Evolutionary conservation across 2,888 invertebrate species (phyloP).

Genomic region (Prosopocoilus inquinatus): DNA sequence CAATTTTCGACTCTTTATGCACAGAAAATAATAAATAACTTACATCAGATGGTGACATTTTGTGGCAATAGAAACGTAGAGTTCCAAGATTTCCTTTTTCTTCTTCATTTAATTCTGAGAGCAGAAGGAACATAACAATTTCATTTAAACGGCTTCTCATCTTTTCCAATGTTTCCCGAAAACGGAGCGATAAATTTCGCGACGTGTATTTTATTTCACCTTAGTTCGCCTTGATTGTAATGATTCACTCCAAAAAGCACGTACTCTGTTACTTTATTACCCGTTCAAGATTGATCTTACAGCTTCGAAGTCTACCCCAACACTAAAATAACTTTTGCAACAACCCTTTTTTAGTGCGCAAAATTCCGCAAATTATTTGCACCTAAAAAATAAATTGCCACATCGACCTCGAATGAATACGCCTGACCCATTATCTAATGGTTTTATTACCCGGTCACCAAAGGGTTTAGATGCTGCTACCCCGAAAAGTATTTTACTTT

Average conservation of each 20-base stretch:
- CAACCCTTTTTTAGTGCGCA: not conserved
- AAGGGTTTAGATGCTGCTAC: constrained; percentile 36
- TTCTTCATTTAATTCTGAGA: constrained; percentile 20
- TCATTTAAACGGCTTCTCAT: constrained; percentile 10
- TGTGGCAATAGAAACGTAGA: too few species aligned
- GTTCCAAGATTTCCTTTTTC: constrained; percentile 14
- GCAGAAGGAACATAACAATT: constrained; percentile 17
- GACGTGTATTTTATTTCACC: too few species aligned
- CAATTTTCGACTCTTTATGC: too few species aligned
- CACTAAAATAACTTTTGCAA: not conserved
- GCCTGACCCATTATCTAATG: constrained; percentile 31
- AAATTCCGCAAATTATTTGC: constrained; percentile 16
- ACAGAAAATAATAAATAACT: too few species aligned
- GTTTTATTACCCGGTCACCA: constrained; percentile 36
- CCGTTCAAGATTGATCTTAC: too few species aligned
- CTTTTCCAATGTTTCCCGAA: not conserved
- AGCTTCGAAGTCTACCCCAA: too few species aligned
- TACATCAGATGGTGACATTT: too few species aligned
- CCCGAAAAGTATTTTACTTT: constrained; percentile 28
- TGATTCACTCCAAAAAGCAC: too few species aligned
- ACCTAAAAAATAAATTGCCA: constrained; percentile 35
- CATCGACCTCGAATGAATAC: constrained; percentile 37
- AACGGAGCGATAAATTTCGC: not conserved
- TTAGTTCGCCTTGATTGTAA: too few species aligned
- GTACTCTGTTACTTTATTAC: too few species aligned